These are phyloP conservation scores for Autographa gamma DNA, from an alignment of 2,888 invertebrate species.

Conservation along the genomic window DNA sequence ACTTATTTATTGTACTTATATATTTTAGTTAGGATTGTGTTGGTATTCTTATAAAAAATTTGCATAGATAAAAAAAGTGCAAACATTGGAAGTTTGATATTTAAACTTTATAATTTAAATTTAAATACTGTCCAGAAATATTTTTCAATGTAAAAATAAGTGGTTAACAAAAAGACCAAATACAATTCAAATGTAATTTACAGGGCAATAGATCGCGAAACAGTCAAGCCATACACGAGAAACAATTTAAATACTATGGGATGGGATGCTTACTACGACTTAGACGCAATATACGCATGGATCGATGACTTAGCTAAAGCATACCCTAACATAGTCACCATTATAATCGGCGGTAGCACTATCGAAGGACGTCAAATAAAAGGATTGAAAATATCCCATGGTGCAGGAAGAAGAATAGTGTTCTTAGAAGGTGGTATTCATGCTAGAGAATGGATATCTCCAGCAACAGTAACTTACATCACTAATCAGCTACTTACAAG, in stretches of 20 bases:
- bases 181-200: slow-evolving; percentile 6
- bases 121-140: too few species aligned
- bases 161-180: too few species aligned
- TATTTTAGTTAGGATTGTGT: too few species aligned
- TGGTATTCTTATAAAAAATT: not conserved
- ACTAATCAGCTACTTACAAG: slow-evolving; percentile 91
- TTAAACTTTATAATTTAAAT: too few species aligned
- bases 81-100: too few species aligned
- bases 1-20: too few species aligned
- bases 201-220: slow-evolving; percentile 84
- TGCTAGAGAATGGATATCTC: slow-evolving; percentile 93
- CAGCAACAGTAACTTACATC: slow-evolving; percentile 91
- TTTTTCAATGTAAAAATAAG: too few species aligned
- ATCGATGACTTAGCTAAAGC: slow-evolving; percentile 82
- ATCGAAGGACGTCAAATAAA: slow-evolving; percentile 81
- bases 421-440: slow-evolving; percentile 89
- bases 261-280: slow-evolving; percentile 89
- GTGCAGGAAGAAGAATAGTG: slow-evolving; percentile 70
- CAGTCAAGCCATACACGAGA: slow-evolving; percentile 63
- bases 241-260: slow-evolving; percentile 58
- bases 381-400: slow-evolving; percentile 80
- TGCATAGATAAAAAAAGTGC: not conserved
- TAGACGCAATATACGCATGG: slow-evolving; percentile 90
- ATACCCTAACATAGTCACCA: slow-evolving; percentile 83
- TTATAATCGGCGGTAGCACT: slow-evolving; percentile 76